These are phyloP conservation scores for Spodoptera exigua DNA, from an alignment of 2,888 invertebrate genomes.

Conservation along the genomic window DNA sequence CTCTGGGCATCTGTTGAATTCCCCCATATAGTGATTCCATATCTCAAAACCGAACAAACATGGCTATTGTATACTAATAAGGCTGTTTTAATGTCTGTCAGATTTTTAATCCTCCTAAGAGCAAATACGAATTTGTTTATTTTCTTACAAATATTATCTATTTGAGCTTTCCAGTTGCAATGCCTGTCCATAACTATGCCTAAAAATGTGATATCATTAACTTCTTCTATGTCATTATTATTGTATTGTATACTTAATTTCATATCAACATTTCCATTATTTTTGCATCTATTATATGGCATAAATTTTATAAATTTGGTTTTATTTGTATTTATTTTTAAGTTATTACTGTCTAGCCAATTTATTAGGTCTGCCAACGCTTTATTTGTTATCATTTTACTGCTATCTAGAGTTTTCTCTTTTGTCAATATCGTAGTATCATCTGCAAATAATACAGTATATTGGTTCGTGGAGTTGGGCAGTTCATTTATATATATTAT, in stretches of 20 bases:
- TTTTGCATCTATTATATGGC: neutral
- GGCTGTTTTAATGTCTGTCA: neutral
- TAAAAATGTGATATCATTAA: neutral
- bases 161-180: neutral
- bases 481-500: no score
- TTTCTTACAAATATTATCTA: neutral
- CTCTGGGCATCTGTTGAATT: conserved; percentile 1
- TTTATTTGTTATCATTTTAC: neutral
- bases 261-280: neutral
- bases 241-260: neutral
- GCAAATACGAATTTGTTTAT: no score
- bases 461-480: neutral
- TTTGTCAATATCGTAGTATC: neutral
- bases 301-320: neutral
- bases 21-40: neutral
- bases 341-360: no score
- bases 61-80: neutral
- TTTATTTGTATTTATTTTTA: neutral
- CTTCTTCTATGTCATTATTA: neutral
- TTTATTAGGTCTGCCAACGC: neutral
- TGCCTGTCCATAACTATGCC: neutral
- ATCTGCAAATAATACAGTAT: neutral
- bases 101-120: neutral
- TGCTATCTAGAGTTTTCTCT: neutral
- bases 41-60: neutral